Evolutionary conservation across 2,797 vertebrate species (phyloP).

Genomic region (Morus bassanus): DNA sequence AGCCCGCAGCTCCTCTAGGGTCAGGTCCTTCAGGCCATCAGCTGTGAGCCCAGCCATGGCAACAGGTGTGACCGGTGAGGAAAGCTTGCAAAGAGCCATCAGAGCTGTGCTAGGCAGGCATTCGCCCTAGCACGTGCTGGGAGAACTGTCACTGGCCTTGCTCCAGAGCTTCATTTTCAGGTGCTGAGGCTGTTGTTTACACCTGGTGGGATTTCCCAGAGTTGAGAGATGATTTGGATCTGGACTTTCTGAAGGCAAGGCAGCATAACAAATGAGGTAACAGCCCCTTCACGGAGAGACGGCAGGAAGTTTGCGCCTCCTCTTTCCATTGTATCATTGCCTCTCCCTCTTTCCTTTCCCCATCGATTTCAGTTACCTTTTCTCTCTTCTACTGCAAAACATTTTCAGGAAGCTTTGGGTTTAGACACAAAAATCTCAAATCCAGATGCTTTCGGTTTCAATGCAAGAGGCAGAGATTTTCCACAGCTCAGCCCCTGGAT

Average conservation of each 20-base stretch:
- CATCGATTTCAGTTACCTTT: neutral
- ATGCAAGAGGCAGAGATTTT: neutral
- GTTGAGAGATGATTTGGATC: conserved; percentile 33
- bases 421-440: neutral
- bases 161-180: neutral
- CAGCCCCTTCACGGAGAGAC: neutral
- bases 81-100: neutral
- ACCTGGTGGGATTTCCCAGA: conserved; percentile 15
- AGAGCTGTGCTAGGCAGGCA: fast-evolving
- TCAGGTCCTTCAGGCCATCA: neutral
- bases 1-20: neutral
- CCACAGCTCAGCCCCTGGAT: neutral
- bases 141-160: neutral
- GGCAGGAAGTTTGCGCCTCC: neutral
- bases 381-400: conserved; percentile 45
- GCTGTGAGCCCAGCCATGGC: fast-evolving
- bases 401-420: conserved; percentile 37
- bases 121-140: fast-evolving
- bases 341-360: conserved; percentile 26
- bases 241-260: conserved; percentile 21
- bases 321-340: conserved; percentile 53
- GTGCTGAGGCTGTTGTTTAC: conserved; percentile 1
- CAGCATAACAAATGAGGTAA: conserved; percentile 25
- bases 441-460: neutral
- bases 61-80: fast-evolving